Base-by-base conservation (phyloP, 2,888 invertebrate genomes). In the Salticus scenicus region DNA sequence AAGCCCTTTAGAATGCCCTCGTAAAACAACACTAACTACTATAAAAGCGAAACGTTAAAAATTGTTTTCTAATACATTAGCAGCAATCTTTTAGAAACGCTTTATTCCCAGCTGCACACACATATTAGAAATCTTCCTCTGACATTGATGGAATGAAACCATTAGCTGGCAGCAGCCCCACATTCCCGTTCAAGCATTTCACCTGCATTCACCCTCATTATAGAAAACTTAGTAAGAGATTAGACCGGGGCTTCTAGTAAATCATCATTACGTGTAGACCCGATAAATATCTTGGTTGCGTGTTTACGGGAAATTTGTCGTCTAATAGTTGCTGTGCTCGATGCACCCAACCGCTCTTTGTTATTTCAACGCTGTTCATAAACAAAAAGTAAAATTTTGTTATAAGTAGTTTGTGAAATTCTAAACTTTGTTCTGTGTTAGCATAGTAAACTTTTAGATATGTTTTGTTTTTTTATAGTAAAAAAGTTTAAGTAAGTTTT, bases 101-200 rank as follows among this genome's bases (percentile, higher is more conserved):
- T 57, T 17, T 24, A 24, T 57, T 57, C 24, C 57, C 24, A 57
- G 24, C 57, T 57, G 57, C 57, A 57, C 24, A 47, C 47, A 57
- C 24, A 57, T 57, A 57, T 57, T 57, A 57, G 57, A 12, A 57
- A 57, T 57, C 24, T 57, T 57, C 24, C 24, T 24, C 17, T 57
- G 57, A 57, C 57, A 57, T 57, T 57, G 57, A 57, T 57, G 57
- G 57, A 57, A 57, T 24, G 57, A 24, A 24, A 57, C 57, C 57
- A 57, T 57, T 57, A 57, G 20, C 24, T 4, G 1, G 24, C 4
- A 57, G 57, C 57, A 57, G 20, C 24, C 24, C 24, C 24, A 1
- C 12, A 24, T 57, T 24, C 24, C 20, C 14, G 24, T 17, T 7
- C 17, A 47, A 47, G 24, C 24, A 57, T 37, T 57, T 57, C 57